These are phyloP conservation scores for Philypnodon macrostomus DNA, from an alignment of 2,797 vertebrate genomes.

Conservation along the genomic window DNA sequence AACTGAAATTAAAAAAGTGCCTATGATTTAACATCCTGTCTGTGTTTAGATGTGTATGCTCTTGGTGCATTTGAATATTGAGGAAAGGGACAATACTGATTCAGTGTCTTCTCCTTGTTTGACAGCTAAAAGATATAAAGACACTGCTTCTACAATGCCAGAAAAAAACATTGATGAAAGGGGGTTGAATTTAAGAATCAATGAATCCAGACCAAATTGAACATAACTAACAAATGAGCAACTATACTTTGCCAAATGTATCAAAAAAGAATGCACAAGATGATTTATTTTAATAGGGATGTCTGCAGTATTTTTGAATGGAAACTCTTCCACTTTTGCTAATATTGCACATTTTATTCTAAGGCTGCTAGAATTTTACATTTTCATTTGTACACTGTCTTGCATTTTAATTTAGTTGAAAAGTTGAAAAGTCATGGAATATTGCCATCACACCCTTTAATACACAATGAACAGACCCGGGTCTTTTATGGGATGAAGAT, in stretches of 20 bases:
- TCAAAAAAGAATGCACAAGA: too few species aligned
- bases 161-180: too few species aligned
- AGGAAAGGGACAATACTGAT: constrained; percentile 40
- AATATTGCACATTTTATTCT: constrained; percentile 39
- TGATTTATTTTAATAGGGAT: neutral
- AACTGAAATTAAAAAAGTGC: constrained; percentile 83
- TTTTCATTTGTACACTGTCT: constrained; percentile 10
- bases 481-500: constrained; percentile 10
- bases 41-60: constrained; percentile 28
- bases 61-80: constrained; percentile 27
- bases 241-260: too few species aligned
- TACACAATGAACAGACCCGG: constrained; percentile 8
- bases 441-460: constrained; percentile 12
- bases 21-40: constrained; percentile 60
- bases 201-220: too few species aligned
- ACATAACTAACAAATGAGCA: too few species aligned
- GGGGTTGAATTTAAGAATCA: too few species aligned
- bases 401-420: constrained; percentile 22
- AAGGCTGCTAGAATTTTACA: constrained; percentile 35
- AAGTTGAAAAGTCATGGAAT: constrained; percentile 18
- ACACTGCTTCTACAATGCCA: too few species aligned
- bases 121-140: neutral
- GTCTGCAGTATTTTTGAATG: constrained; percentile 27
- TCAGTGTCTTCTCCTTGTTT: constrained; percentile 37
- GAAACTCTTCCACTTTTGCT: constrained; percentile 22